Evolutionary conservation across 2,888 invertebrate genomes (phyloP), one percentile per base, ranked within the genome.

Genomic region (Leucoma salicis): DNA sequence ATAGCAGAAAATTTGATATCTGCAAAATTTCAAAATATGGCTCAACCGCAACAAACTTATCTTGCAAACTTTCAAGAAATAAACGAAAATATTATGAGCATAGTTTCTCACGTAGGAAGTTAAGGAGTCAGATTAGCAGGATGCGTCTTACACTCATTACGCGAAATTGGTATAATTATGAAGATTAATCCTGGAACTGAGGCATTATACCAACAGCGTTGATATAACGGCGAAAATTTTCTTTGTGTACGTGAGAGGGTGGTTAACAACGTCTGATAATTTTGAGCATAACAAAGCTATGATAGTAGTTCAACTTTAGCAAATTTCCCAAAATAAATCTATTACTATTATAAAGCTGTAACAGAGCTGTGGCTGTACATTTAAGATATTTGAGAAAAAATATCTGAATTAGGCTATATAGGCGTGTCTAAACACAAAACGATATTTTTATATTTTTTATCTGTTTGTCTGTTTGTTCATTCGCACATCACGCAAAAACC

Each of bases 101-200:
- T 56, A 63, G 59, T 59, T 46, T 41, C 51, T 52, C 53, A 48
- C 51, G 58, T 65, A 52, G 55, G 53, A 56, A 56, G 50, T 58
- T 53, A 60, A 62, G 53, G 58, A 57, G 61, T 58, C 52, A 59
- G 58, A 66, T 69, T 61, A 68, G 60, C 49, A 59, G 54, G 53
- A 55, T 54, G 49, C 57, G 61, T 68, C 53, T 54, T 60, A 57
- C 53, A 55, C 51, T 62, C 71, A 68, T 71, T 71, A 72, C 44
- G 48, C 46, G 45, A 44, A 66, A 73, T 69, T 55, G 63, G 54
- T 34, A 63, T 68, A 63, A 70, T 73, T 70, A 70, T 61, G 71
- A 69, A 66, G 66, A 72, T 70, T 63, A 63, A 66, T 66, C 57
- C 56, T 47, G 63, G 54, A 66, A 66, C 69, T 65, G 67, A 63